Base-by-base conservation (phyloP, 1,140 invertebrate species). In the Brachionus manjavacas region DNA sequence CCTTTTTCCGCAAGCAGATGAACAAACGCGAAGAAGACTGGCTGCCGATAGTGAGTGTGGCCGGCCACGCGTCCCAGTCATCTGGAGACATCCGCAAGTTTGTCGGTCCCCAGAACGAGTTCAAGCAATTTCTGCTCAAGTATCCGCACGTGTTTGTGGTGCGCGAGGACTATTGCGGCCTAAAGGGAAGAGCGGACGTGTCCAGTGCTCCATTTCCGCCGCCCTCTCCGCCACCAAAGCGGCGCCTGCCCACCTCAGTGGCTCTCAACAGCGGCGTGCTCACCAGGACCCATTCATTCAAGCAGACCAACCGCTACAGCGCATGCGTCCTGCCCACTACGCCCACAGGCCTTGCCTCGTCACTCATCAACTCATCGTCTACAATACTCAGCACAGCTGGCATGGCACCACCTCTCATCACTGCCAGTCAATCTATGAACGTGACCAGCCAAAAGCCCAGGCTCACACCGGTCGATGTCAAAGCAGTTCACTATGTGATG, bases 61-160 rank as follows among this genome's bases (percentile, higher is more conserved):
- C 89, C 41, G 89, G 89, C 11, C 89, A 90, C 86, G 86, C 90
- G n/a, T 90, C 89, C 4, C 89, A 90, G 84, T 89, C 89, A 6
- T 85, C 87, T 14, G 31, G 85, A 6, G 88, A 90, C 72, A 88
- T 90, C n/a, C 85, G 89, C 23, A 88, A 89, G 52, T 88, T 87
- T 87, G 89, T 90, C 35, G 89, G 89, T 25, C 89, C 89, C 20
- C 89, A 90, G 83, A 88, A 88, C 76, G 88, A 89, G 74, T 90
- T 90, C 85, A 86, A 86, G 68, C 86, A 87, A 23, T 90, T 89
- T 86, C 86, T 90, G 35, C 81, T 87, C 3, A 87, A 86, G 66
- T 89, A 90, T 85, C 88, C 88, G 49, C 87, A 90, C 83, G 88
- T 90, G 84, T 90, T 90, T 87, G 88, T 89, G 16, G 85, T 90